phyloP scores from a whole-genome alignment of 2,797 vertebrate genomes.

The Melanotaenia boesemani region DNA sequence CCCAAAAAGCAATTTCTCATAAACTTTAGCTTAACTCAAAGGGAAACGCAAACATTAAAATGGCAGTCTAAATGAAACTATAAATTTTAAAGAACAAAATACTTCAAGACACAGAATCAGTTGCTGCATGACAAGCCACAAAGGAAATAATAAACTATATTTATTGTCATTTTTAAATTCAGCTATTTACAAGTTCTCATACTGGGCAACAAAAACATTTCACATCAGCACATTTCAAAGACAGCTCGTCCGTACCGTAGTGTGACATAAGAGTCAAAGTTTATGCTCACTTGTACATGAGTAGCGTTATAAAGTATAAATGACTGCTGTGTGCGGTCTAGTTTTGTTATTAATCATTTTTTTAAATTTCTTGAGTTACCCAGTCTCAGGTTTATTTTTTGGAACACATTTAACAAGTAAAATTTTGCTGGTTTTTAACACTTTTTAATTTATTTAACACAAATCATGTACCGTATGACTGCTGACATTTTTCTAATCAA shows the following conservation, averaged over 20 bases:
- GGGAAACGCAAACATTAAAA: background rate
- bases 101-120: constrained; percentile 79
- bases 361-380: constrained; percentile 9
- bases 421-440: constrained; percentile 21
- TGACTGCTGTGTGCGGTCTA: constrained; percentile 16
- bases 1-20: background rate
- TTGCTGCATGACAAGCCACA: constrained; percentile 84
- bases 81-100: constrained; percentile 69
- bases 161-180: constrained; percentile 86
- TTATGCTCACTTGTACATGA: constrained; percentile 34
- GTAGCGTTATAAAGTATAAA: constrained; percentile 26
- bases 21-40: background rate
- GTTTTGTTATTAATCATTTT: background rate
- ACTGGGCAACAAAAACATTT: constrained; percentile 68
- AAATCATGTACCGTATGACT: constrained; percentile 39
- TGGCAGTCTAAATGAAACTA: background rate
- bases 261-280: constrained; percentile 28
- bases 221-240: constrained; percentile 54
- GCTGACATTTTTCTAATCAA: constrained; percentile 6
- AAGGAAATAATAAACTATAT: constrained; percentile 89
- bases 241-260: constrained; percentile 47
- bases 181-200: constrained; percentile 88
- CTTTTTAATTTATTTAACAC: constrained; percentile 36
- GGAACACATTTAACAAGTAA: constrained; percentile 38
- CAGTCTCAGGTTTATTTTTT: constrained; percentile 32